Evolutionary conservation across 2,888 invertebrate species (phyloP).

Genomic region (Octonoba sinensis): DNA sequence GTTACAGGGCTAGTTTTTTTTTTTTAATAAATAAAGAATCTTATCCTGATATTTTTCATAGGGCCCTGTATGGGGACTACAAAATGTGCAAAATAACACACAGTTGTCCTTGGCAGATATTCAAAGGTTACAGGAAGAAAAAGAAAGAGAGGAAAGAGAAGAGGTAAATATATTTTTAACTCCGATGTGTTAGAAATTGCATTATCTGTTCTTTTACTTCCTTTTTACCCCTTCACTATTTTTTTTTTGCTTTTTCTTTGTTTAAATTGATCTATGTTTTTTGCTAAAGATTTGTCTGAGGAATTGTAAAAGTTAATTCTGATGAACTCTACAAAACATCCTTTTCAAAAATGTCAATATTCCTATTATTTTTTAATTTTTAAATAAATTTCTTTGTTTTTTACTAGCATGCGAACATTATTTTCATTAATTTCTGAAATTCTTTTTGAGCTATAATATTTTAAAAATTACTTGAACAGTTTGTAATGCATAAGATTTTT

Average conservation of each 20-base stretch:
- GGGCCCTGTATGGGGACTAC: constrained; percentile 70
- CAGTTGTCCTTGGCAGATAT: constrained; percentile 75
- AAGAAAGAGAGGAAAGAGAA: constrained; percentile 73
- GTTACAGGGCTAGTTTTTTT: no score
- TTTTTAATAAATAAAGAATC: no score
- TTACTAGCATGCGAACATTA: no score
- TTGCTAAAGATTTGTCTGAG: neutral
- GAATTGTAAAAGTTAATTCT: no score
- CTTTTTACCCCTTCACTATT: no score
- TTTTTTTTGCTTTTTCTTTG: no score
- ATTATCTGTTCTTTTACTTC: neutral
- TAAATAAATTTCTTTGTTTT: no score
- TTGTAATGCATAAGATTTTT: neutral
- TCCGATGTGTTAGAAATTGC: neutral
- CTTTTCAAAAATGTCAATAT: no score
- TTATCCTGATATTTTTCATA: constrained; percentile 36
- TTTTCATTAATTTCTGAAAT: neutral
- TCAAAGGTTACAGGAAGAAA: constrained; percentile 74
- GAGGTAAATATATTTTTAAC: constrained; percentile 64
- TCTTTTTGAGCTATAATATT: neutral
- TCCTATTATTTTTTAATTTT: no score
- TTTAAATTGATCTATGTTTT: neutral
- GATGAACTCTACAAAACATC: no score
- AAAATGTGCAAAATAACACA: constrained; percentile 45
- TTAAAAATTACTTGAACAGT: no score